Evolutionary conservation across 2,113 vertebrate species (phyloP), one percentile per base, ranked within the genome.

Genomic region (Rousettus leschenaultii): DNA sequence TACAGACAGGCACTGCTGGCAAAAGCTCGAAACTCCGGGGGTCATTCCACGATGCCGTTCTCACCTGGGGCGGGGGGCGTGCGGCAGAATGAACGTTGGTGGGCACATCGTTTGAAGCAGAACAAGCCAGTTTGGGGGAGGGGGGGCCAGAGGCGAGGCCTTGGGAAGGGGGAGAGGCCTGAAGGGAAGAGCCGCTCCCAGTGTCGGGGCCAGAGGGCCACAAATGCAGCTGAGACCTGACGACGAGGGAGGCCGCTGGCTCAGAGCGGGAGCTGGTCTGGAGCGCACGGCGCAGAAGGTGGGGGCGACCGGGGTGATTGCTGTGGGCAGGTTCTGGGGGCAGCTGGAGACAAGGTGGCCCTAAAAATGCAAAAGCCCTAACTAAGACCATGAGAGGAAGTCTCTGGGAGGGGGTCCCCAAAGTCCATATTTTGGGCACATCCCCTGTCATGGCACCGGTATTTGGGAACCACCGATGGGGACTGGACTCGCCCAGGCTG

Each of bases 201-300:
- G 1, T 21, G 68, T 28, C 71, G 30, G 12, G n/a, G 43, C 16
- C 0, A 1, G 51, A 85, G 53, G 65, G 3, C 30, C 57, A 4
- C 68, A 24, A 10, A 15, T 1, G 38, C 61, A 51, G 68, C 59
- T 77, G 53, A 33, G 14, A 43, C 35, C 19, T 7, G 21, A 30
- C 57, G 75, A 35, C 22, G 6, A 26, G 18, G 35, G 71, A 55
- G 8, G 19, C 40, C 21, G 28, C 40, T 26, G 28, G 43, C 24
- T 10, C 0, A 0, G 7, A 33, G 40, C 28, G 16, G 43, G 13
- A 48, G 11, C 38, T 22, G 55, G 40, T 7, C 11, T 6, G n/a
- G 6, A 24, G 13, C 15, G 6, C 0, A 0, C 48, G 6, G 61
- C 26, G 13, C 86, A 40, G 40, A 1, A 4, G 77, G 35, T 13